phyloP scores from a whole-genome alignment of 1,140 invertebrate genomes.

The Halesus radiatus region DNA sequence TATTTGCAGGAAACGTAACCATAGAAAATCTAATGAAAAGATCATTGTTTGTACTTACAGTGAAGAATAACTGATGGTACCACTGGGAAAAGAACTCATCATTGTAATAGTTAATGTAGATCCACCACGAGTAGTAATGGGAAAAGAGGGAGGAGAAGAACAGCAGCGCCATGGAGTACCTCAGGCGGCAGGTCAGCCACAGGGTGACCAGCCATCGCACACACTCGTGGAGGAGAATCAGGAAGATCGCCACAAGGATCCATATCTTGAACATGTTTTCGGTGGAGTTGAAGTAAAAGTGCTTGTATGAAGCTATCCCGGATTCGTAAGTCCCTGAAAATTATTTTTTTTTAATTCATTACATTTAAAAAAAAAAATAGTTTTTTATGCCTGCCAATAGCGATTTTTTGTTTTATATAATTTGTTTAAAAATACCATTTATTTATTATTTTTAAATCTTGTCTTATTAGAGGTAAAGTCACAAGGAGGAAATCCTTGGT shows the following conservation, averaged over 20 bases:
- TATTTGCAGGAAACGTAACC: too few species aligned
- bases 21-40: too few species aligned
- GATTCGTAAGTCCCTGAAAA: conserved; percentile 82
- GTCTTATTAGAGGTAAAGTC: too few species aligned
- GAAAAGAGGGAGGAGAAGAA: conserved; percentile 82
- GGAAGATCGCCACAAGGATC: conserved; percentile 76
- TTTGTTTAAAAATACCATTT: too few species aligned
- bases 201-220: conserved; percentile 76
- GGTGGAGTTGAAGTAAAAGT: conserved; percentile 88
- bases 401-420: too few species aligned
- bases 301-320: conserved; percentile 82
- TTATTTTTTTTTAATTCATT: too few species aligned
- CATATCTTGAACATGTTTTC: conserved; percentile 84
- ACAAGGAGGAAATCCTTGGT: too few species aligned
- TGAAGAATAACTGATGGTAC: conserved; percentile 84
- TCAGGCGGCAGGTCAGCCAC: conserved; percentile 71
- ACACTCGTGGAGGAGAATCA: conserved; percentile 81
- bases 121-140: conserved; percentile 90
- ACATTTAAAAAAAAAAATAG: too few species aligned
- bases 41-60: conserved; percentile 61
- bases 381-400: too few species aligned
- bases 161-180: conserved; percentile 79
- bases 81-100: conserved; percentile 85
- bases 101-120: conserved; percentile 87
- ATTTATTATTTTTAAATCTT: too few species aligned